These are phyloP conservation scores for Drosophila conformis DNA, from an alignment of 2,888 invertebrate species.

Conservation along the genomic window DNA sequence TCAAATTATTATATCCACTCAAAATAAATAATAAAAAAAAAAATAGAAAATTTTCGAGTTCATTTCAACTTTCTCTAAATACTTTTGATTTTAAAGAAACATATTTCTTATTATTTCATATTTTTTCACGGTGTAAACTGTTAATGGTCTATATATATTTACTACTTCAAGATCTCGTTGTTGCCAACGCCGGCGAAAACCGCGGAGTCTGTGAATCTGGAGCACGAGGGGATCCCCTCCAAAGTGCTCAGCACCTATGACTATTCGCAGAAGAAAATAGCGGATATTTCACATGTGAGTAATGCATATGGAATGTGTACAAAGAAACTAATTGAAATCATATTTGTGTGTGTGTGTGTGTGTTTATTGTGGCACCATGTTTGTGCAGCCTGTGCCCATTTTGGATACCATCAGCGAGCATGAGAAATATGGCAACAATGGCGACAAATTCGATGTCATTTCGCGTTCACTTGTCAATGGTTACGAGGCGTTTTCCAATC, in stretches of 20 bases:
- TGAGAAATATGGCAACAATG: conserved; percentile 92
- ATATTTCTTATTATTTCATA: too few species aligned
- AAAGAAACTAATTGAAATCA: background rate
- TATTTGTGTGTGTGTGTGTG: background rate
- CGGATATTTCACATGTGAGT: conserved; percentile 79
- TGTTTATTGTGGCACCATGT: conserved; percentile 9
- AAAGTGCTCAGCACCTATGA: conserved; percentile 82
- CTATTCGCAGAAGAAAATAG: conserved; percentile 78
- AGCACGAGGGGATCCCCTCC: conserved; percentile 82
- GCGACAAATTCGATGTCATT: conserved; percentile 88
- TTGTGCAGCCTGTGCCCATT: conserved; percentile 88
- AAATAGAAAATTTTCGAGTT: too few species aligned
- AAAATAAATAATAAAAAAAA: background rate
- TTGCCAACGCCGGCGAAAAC: conserved; percentile 75
- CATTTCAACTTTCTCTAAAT: too few species aligned
- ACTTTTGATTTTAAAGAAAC: too few species aligned
- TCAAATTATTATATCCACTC: background rate
- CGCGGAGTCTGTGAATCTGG: conserved; percentile 83
- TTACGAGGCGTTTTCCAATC: conserved; percentile 88
- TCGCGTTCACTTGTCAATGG: conserved; percentile 89
- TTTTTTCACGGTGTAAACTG: background rate
- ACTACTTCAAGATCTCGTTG: conserved; percentile 63
- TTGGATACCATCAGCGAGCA: conserved; percentile 91
- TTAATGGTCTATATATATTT: background rate
- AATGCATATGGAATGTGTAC: background rate